These are phyloP conservation scores for Enteromius trimaculatus DNA, from an alignment of 2,797 vertebrate genomes.

Conservation along the genomic window DNA sequence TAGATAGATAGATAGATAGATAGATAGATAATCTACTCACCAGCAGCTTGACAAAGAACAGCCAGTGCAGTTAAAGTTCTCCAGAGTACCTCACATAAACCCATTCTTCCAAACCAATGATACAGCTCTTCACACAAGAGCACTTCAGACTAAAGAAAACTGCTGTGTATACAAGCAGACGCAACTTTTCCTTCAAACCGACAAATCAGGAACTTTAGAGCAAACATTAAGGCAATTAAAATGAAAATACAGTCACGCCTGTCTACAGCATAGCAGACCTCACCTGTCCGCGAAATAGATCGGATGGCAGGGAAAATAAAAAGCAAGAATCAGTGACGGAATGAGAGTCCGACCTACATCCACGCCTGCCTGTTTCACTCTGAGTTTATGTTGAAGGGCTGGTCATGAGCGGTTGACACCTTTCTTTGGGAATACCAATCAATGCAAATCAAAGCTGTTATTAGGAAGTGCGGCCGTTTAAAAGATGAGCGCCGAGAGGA, in stretches of 20 bases:
- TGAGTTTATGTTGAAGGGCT: slow-evolving; percentile 59
- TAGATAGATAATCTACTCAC: slow-evolving; percentile 65
- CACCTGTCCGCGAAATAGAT: background rate
- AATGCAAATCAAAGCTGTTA: slow-evolving; percentile 55
- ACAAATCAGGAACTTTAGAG: background rate
- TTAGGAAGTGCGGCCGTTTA: slow-evolving; percentile 65
- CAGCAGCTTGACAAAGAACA: slow-evolving; percentile 51
- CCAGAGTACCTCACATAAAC: slow-evolving; percentile 70
- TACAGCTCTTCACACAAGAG: slow-evolving; percentile 31
- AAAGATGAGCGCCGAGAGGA: slow-evolving; percentile 67
- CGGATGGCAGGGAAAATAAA: background rate
- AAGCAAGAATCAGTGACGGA: background rate
- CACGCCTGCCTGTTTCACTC: slow-evolving; percentile 17
- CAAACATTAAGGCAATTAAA: background rate
- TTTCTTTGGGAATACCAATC: slow-evolving; percentile 64
- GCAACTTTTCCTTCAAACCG: background rate
- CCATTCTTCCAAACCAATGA: slow-evolving; percentile 74
- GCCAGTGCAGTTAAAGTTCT: slow-evolving; percentile 61
- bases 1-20: background rate
- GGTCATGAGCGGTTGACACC: slow-evolving; percentile 69
- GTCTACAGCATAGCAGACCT: background rate
- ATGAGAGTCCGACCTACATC: slow-evolving; percentile 21
- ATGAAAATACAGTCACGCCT: background rate
- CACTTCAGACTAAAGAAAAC: slow-evolving; percentile 20
- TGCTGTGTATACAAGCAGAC: background rate